phyloP scores from a whole-genome alignment of 1,140 invertebrate species.

The Diorhabda carinulata region DNA sequence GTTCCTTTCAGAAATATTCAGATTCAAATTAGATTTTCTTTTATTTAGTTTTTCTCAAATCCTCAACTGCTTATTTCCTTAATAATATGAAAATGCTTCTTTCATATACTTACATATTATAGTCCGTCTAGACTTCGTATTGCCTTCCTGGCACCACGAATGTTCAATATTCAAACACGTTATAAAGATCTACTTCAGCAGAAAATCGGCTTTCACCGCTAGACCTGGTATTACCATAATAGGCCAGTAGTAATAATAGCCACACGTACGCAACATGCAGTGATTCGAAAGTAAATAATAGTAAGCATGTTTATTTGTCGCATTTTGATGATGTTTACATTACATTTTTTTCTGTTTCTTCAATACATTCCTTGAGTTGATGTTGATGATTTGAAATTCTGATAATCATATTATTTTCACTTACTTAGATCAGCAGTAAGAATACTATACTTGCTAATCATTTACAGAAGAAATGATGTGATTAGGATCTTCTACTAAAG shows the following conservation, averaged over 20 bases:
- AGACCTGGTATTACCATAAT: conserved; percentile 1
- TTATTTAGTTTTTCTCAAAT: neutral
- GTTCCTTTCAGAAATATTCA: too few species aligned
- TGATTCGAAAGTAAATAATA: neutral
- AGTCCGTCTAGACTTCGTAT: neutral
- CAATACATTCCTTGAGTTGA: too few species aligned
- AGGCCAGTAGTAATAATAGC: neutral
- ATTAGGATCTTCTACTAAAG: too few species aligned
- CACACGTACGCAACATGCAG: too few species aligned
- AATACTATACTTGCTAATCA: too few species aligned
- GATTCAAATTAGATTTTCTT: too few species aligned
- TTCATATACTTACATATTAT: neutral
- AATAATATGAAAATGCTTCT: neutral
- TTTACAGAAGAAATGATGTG: too few species aligned
- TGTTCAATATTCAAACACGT: conserved; percentile 7
- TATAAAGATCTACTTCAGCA: conserved; percentile 15
- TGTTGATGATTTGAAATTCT: too few species aligned
- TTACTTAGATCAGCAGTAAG: too few species aligned
- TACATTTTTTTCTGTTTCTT: neutral
- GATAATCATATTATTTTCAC: too few species aligned
- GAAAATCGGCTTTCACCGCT: conserved; percentile 20
- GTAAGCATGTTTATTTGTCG: neutral
- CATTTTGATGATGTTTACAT: neutral
- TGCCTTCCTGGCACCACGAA: neutral
- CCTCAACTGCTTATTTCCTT: neutral